Evolutionary conservation across 2,888 invertebrate species (phyloP).

Genomic region (Seira musarum): DNA sequence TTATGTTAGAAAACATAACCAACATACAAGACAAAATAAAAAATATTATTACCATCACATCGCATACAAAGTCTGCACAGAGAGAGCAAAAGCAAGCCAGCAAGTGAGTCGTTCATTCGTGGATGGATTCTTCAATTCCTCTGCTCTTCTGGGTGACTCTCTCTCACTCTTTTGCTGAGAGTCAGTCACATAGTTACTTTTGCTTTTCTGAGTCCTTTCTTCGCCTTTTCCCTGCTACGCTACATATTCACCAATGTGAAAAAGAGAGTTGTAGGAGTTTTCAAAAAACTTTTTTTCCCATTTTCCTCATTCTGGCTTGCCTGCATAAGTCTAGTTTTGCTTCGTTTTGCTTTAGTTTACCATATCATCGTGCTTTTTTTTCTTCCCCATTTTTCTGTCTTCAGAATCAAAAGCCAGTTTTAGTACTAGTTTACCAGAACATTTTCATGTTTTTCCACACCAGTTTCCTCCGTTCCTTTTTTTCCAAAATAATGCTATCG

Average conservation of each 20-base stretch:
- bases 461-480: not conserved
- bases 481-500: not conserved
- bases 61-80: not conserved
- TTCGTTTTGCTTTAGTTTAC: too few relatives aligned
- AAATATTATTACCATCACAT: not conserved
- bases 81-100: not conserved
- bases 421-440: not conserved
- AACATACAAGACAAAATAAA: conserved; percentile 4
- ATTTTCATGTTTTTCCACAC: not conserved
- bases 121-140: not conserved
- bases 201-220: conserved; percentile 13
- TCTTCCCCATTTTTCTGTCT: not conserved
- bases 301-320: not conserved
- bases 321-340: too few relatives aligned
- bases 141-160: too few relatives aligned
- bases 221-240: conserved; percentile 11
- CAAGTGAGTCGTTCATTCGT: too few relatives aligned
- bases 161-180: not conserved
- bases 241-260: conserved; percentile 4
- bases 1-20: not conserved
- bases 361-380: not conserved
- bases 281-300: not conserved
- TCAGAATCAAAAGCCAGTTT: not conserved
- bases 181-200: conserved; percentile 8
- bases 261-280: conserved; percentile 2